Evolutionary conservation across 2,113 vertebrate genomes (phyloP).

Genomic region (Pristiophorus japonicus): DNA sequence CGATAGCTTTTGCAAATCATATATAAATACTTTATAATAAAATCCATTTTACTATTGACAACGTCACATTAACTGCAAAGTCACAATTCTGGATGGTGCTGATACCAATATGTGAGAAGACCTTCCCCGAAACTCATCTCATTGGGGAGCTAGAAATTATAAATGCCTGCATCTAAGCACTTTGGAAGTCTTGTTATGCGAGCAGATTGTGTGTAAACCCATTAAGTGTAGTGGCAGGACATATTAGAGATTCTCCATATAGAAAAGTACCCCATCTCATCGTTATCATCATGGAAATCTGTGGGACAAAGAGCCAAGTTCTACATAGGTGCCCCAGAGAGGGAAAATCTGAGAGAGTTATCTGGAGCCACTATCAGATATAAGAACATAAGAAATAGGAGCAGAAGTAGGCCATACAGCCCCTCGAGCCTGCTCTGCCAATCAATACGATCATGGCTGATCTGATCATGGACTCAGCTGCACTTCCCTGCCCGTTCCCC

Average conservation of each 20-base stretch:
- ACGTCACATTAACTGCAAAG: not conserved
- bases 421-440: too few relatives aligned
- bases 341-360: not conserved
- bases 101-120: not conserved
- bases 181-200: not conserved
- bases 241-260: not conserved
- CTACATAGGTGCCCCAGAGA: not conserved
- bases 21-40: not conserved
- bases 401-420: too few relatives aligned
- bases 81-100: not conserved
- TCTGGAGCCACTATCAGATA: not conserved
- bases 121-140: not conserved
- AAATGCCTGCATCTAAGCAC: not conserved
- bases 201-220: not conserved
- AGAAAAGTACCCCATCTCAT: not conserved
- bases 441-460: too few relatives aligned
- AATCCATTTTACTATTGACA: not conserved
- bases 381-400: too few relatives aligned
- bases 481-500: too few relatives aligned
- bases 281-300: not conserved
- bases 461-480: too few relatives aligned
- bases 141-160: not conserved
- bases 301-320: not conserved
- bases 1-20: not conserved
- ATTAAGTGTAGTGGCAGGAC: not conserved